These are phyloP conservation scores for Xestia sexstrigata DNA, from an alignment of 2,888 invertebrate genomes.

Conservation along the genomic window DNA sequence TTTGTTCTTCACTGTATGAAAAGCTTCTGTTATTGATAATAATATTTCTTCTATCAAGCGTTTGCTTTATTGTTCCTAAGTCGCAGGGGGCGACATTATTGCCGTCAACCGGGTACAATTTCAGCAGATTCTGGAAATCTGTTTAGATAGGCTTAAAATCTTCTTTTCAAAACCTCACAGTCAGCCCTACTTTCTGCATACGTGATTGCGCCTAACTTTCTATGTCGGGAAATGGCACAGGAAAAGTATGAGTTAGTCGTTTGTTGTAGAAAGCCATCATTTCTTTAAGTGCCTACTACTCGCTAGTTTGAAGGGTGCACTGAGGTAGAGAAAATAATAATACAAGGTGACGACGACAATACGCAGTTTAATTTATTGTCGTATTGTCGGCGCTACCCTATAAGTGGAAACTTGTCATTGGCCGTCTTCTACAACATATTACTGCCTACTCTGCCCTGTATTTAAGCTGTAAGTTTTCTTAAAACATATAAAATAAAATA, in stretches of 20 bases:
- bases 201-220: slow-evolving; percentile 58
- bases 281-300: slow-evolving; percentile 16
- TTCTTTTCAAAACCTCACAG: not conserved
- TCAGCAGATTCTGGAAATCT: no score
- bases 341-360: not conserved
- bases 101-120: not conserved
- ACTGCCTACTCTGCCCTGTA: not conserved
- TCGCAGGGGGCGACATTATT: not conserved
- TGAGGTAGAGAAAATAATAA: slow-evolving; percentile 1
- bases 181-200: slow-evolving; percentile 40
- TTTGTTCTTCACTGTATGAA: not conserved
- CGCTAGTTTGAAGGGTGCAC: not conserved
- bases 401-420: not conserved
- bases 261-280: slow-evolving; percentile 61
- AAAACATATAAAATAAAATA: not conserved
- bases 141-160: not conserved
- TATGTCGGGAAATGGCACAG: slow-evolving; percentile 61
- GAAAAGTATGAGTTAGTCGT: slow-evolving; percentile 54
- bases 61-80: not conserved
- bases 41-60: not conserved
- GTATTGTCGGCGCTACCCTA: not conserved
- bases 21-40: not conserved
- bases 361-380: not conserved
- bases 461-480: not conserved
- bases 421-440: not conserved